A percentile compares a stretch with the other conserved stretches of the same genome.
phyloP scores from a whole-genome alignment of 2,888 invertebrate genomes.

The Mycalesis mineus region DNA sequence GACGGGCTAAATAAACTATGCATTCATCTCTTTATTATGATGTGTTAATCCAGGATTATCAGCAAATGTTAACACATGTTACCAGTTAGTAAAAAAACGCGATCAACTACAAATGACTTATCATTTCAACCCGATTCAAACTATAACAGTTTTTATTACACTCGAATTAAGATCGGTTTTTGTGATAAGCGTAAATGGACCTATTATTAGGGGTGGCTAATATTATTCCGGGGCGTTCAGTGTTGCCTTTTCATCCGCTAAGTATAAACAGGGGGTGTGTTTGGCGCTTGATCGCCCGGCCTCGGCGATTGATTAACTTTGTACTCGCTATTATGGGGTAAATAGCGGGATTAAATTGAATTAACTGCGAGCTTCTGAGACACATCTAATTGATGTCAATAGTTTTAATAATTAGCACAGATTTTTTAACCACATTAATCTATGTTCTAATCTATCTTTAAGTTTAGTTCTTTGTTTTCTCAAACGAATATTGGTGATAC shows the following conservation, averaged over 20 bases:
- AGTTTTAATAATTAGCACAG: neutral
- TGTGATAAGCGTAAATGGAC: constrained; percentile 49
- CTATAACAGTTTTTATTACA: constrained; percentile 42
- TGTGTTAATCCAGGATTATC: constrained; percentile 78
- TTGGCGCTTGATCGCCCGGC: constrained; percentile 67
- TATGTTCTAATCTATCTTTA: too few species aligned
- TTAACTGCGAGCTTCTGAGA: constrained; percentile 17
- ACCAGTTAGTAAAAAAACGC: constrained; percentile 73
- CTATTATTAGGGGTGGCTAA: constrained; percentile 76
- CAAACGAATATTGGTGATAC: too few species aligned
- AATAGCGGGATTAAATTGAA: constrained; percentile 33
- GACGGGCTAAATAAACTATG: constrained; percentile 72
- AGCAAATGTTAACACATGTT: constrained; percentile 79
- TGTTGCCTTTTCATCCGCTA: constrained; percentile 78
- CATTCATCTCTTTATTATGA: constrained; percentile 78
- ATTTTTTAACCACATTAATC: too few species aligned
- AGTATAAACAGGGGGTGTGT: constrained; percentile 78
- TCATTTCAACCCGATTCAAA: constrained; percentile 23
- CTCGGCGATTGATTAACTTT: constrained; percentile 70
- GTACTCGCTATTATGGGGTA: constrained; percentile 48
- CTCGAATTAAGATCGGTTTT: constrained; percentile 44
- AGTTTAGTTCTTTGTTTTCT: too few species aligned
- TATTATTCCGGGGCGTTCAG: constrained; percentile 76
- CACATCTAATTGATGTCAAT: constrained; percentile 11
- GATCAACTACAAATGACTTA: constrained; percentile 37